A percentile compares a stretch with the other conserved stretches of the same genome.
Conservation (phyloP, 1,140 invertebrate species). For the Pachypeltis micranthus region DNA sequence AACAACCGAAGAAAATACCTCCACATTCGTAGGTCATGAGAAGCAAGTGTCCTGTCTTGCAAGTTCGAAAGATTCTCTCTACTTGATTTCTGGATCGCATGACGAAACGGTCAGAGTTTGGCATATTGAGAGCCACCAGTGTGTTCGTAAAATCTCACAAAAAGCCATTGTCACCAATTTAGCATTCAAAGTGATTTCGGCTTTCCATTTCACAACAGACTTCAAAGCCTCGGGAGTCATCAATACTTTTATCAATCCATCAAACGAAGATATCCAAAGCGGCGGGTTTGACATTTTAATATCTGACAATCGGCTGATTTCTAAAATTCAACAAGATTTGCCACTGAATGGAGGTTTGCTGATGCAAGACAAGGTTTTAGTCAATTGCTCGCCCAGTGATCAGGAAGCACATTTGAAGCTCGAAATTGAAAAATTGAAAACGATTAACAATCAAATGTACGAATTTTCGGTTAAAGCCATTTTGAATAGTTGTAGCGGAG, state of each 20-base stretch:
- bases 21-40: slow-evolving; percentile 48
- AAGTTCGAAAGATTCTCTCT: slow-evolving; percentile 51
- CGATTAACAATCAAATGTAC: slow-evolving; percentile 39
- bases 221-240: slow-evolving; percentile 36
- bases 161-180: slow-evolving; percentile 62
- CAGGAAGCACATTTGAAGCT: slow-evolving; percentile 27
- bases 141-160: slow-evolving; percentile 52
- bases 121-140: slow-evolving; percentile 62
- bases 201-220: slow-evolving; percentile 17
- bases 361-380: neutral
- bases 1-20: slow-evolving; percentile 36
- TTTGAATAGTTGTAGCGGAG: neutral
- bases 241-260: slow-evolving; percentile 34
- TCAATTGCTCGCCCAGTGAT: slow-evolving; percentile 11
- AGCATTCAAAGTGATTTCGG: slow-evolving; percentile 39
- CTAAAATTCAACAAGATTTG: too few species aligned
- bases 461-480: slow-evolving; percentile 35
- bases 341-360: neutral
- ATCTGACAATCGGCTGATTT: too few species aligned
- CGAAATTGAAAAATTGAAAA: slow-evolving; percentile 38
- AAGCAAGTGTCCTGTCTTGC: slow-evolving; percentile 55
- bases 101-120: slow-evolving; percentile 64
- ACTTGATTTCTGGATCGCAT: slow-evolving; percentile 58
- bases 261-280: slow-evolving; percentile 34
- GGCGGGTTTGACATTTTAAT: slow-evolving; percentile 25